Conservation (phyloP, 2,888 invertebrate genomes). For the Pristionchus entomophagus region DNA sequence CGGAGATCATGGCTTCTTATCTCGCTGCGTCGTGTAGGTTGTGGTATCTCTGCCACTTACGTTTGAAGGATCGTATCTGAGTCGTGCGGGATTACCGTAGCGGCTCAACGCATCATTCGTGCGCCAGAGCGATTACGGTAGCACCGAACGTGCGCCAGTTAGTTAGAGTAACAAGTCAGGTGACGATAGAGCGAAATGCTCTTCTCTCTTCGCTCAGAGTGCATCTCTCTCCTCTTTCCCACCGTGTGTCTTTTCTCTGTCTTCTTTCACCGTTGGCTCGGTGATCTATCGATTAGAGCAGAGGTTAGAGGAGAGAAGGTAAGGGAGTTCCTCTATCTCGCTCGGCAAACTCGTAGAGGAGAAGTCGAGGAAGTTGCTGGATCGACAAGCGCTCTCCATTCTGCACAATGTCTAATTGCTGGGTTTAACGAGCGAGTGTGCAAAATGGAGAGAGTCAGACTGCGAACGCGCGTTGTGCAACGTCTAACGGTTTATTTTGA, state of each 20-base stretch:
- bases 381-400: neutral
- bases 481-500: neutral
- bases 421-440: neutral
- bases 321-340: neutral
- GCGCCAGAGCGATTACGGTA: neutral
- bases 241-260: neutral
- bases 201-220: neutral
- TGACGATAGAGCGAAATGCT: neutral
- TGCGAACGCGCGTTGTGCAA: neutral
- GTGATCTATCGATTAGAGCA: neutral
- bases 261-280: neutral
- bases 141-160: too few relatives aligned
- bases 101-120: neutral
- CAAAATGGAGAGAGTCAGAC: neutral
- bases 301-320: neutral
- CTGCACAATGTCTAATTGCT: neutral
- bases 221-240: conserved; percentile 7
- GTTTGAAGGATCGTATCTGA: too few relatives aligned
- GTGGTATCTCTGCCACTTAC: too few relatives aligned
- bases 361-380: neutral
- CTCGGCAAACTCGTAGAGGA: neutral
- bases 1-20: too few relatives aligned
- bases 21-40: too few relatives aligned
- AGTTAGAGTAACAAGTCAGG: neutral
- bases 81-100: neutral